Evolutionary conservation across 2,113 vertebrate genomes (phyloP).

Genomic region (Heptranchias perlo): DNA sequence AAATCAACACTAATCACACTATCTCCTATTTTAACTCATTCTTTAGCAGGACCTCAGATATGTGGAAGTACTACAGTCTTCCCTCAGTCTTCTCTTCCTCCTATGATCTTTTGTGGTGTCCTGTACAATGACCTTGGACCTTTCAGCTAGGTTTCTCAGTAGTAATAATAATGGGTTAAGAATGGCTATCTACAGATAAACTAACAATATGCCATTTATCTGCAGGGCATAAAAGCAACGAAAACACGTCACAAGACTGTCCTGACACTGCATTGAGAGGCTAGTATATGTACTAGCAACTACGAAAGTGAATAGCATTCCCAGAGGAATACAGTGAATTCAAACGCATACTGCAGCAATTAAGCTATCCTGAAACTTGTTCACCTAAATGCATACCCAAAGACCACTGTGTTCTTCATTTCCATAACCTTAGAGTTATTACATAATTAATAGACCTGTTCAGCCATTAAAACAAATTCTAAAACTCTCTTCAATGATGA

Average conservation of each 20-base stretch:
- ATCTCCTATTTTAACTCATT: neutral
- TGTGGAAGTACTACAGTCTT: neutral
- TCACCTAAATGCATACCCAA: neutral
- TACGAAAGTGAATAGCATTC: conserved; percentile 39
- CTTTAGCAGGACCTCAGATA: neutral
- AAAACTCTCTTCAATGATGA: neutral
- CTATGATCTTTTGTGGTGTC: neutral
- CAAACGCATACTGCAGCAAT: neutral
- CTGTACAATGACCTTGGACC: neutral
- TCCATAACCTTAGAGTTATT: neutral
- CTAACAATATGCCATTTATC: conserved; percentile 41
- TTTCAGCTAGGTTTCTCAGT: neutral
- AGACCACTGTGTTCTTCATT: neutral
- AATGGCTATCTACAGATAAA: conserved; percentile 47
- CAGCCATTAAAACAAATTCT: neutral
- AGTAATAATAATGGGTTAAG: conserved; percentile 42
- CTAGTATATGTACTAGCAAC: conserved; percentile 56
- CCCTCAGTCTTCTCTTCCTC: neutral
- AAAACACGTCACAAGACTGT: conserved; percentile 61
- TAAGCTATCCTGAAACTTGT: neutral
- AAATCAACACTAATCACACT: neutral
- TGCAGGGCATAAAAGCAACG: conserved; percentile 54
- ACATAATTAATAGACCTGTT: neutral
- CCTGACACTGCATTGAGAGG: conserved; percentile 65
- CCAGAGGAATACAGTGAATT: neutral